Evolutionary conservation across 2,113 vertebrate genomes (phyloP).

Genomic region (Sarotherodon lohbergeri): DNA sequence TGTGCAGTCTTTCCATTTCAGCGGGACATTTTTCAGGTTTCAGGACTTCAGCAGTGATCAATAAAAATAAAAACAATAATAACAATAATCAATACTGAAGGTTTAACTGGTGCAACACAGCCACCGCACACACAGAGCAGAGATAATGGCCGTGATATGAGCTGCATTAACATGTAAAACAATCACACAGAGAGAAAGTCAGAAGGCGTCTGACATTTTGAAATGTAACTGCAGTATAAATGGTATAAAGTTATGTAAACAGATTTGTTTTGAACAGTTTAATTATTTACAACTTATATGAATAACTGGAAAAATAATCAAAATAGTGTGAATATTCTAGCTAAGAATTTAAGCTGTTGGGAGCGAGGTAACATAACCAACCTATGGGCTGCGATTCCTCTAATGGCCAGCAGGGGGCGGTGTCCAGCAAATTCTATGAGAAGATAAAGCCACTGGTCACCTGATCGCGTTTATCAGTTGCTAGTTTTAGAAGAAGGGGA

Average conservation of each 20-base stretch:
- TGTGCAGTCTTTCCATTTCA: background rate
- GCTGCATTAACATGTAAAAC: background rate
- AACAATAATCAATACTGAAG: background rate
- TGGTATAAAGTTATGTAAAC: background rate
- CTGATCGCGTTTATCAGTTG: accelerated
- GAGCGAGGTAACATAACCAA: background rate
- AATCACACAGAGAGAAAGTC: background rate
- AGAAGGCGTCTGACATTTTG: background rate
- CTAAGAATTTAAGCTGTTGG: background rate
- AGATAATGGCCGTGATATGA: background rate
- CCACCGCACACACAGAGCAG: background rate
- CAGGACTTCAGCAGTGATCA: background rate
- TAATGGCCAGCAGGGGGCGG: background rate
- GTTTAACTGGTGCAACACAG: background rate
- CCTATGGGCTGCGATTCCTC: accelerated
- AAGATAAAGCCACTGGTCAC: background rate
- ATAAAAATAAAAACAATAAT: background rate
- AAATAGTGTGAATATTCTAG: background rate
- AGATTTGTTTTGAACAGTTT: background rate
- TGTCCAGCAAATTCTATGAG: background rate
- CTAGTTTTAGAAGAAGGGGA: background rate
- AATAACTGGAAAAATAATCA: background rate
- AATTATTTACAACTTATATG: accelerated
- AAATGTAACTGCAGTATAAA: background rate
- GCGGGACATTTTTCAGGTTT: background rate